Evolutionary conservation across 2,113 vertebrate species (phyloP).

Genomic region (Zeus faber): DNA sequence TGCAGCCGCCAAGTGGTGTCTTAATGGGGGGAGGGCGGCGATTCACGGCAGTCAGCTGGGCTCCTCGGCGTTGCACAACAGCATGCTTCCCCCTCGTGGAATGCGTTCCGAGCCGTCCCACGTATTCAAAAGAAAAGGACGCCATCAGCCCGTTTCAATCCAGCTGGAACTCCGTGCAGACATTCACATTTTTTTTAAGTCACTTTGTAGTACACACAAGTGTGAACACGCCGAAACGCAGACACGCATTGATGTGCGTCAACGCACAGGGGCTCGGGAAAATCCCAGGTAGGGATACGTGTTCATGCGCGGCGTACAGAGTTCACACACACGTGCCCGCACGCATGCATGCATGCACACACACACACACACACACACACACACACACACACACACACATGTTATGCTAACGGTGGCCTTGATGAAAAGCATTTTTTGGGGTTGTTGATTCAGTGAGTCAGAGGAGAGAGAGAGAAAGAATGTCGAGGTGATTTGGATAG

Average conservation of each 20-base stretch:
- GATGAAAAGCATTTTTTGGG: too few species aligned
- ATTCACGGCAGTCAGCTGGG: constrained; percentile 9
- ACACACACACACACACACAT: not conserved
- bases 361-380: not conserved
- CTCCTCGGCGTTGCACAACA: constrained; percentile 12
- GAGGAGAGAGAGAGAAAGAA: constrained; percentile 61
- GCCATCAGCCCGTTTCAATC: constrained; percentile 15
- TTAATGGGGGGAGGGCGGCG: constrained; percentile 12
- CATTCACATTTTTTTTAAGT: constrained; percentile 1
- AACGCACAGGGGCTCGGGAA: too few species aligned
- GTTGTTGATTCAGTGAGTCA: constrained; percentile 44
- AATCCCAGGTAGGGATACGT: too few species aligned
- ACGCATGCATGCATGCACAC: constrained; percentile 3
- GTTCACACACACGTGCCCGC: not conserved
- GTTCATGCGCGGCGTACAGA: too few species aligned
- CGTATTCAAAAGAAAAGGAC: constrained; percentile 21
- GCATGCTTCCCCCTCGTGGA: constrained; percentile 17
- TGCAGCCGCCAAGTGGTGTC: too few species aligned
- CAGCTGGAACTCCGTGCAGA: constrained; percentile 9
- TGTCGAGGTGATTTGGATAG: constrained; percentile 59
- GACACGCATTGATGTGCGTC: too few species aligned
- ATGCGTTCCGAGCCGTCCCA: constrained; percentile 12
- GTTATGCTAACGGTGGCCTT: too few species aligned
- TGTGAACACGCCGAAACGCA: constrained; percentile 4
- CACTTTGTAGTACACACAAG: constrained; percentile 1